These are phyloP conservation scores for Drosophila crucigera DNA, from an alignment of 2,888 invertebrate species.

Conservation along the genomic window DNA sequence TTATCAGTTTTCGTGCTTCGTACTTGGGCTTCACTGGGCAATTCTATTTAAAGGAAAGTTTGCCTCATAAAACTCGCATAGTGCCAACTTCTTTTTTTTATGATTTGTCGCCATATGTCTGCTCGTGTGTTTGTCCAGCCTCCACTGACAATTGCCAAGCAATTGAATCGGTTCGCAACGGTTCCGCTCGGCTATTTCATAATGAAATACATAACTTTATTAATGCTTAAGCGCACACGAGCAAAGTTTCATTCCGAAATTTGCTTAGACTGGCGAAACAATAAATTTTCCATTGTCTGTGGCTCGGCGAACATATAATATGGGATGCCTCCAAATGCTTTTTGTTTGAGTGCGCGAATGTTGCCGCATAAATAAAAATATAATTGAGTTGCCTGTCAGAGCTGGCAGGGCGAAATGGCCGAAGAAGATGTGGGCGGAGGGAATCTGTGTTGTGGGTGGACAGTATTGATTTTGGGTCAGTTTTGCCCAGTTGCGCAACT, in stretches of 20 bases:
- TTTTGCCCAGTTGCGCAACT: conserved; percentile 44
- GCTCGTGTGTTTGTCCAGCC: not conserved
- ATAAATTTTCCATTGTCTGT: conserved; percentile 73
- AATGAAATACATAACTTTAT: conserved; percentile 79
- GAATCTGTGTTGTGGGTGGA: not conserved
- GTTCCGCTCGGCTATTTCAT: conserved; percentile 54
- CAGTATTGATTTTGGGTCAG: conserved; percentile 66
- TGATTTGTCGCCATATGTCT: conserved; percentile 30
- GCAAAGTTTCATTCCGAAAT: conserved; percentile 63
- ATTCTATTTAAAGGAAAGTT: conserved; percentile 63
- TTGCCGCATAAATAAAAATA: conserved; percentile 77
- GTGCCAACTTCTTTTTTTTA: conserved; percentile 54
- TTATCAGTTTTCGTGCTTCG: conserved; percentile 49
- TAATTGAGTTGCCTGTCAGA: conserved; percentile 62
- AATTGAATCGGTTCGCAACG: conserved; percentile 70
- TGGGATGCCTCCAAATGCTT: conserved; percentile 40
- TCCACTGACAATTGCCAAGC: conserved; percentile 54
- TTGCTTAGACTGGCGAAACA: conserved; percentile 79
- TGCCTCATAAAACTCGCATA: conserved; percentile 63
- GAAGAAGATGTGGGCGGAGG: not conserved
- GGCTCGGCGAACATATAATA: conserved; percentile 17
- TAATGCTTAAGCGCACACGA: conserved; percentile 49
- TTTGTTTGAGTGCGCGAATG: conserved; percentile 76
- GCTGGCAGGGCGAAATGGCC: conserved; percentile 15
- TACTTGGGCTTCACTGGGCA: conserved; percentile 51